phyloP scores from a whole-genome alignment of 2,113 vertebrate genomes.

The Lonchura striata region DNA sequence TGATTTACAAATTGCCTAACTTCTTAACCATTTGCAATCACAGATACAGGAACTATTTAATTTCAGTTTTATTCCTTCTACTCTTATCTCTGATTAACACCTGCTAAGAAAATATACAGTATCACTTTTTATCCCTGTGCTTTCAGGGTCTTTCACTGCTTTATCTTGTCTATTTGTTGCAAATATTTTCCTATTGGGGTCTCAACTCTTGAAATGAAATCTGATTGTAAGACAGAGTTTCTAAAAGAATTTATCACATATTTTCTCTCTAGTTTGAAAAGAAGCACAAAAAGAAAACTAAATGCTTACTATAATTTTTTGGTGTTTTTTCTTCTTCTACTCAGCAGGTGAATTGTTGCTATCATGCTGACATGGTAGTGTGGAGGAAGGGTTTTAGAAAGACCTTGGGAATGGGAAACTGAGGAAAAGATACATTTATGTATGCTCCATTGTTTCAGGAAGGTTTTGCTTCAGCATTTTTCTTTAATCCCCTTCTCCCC shows the following conservation, averaged over 20 bases:
- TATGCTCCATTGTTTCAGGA: no score
- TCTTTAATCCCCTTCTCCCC: no score
- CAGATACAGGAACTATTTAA: neutral
- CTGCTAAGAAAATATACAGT: neutral
- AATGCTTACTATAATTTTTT: neutral
- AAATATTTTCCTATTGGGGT: neutral
- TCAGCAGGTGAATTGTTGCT: no score
- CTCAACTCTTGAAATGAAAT: neutral
- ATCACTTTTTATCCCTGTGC: neutral
- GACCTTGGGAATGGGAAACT: no score
- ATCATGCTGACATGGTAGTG: no score
- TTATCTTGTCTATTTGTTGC: neutral
- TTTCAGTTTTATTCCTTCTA: neutral
- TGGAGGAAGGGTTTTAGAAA: no score
- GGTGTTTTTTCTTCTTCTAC: neutral
- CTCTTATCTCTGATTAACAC: conserved; percentile 40
- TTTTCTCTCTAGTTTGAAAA: neutral
- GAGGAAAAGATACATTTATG: no score
- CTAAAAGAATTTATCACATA: neutral
- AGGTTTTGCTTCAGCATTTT: no score
- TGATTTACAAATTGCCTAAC: neutral
- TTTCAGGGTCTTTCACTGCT: neutral
- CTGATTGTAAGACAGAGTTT: neutral
- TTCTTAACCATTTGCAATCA: neutral
- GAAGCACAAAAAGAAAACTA: neutral